These are phyloP conservation scores for Ligdia adustata DNA, from an alignment of 2,888 invertebrate species.

Conservation along the genomic window DNA sequence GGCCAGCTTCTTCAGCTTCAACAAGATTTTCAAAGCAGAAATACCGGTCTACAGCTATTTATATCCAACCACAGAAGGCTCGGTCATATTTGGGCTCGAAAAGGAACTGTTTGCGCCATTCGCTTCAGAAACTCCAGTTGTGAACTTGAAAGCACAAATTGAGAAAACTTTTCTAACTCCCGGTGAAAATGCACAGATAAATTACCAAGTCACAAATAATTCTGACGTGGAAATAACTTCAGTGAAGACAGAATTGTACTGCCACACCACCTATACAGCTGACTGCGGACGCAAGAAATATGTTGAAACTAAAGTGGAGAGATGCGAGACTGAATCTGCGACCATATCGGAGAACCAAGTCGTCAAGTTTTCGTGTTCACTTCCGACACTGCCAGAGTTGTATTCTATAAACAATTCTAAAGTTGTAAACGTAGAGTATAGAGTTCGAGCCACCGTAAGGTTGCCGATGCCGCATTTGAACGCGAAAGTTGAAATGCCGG, in stretches of 20 bases:
- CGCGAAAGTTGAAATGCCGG: constrained; percentile 18
- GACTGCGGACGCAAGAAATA: constrained; percentile 6
- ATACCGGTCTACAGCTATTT: constrained; percentile 31
- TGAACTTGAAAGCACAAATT: constrained; percentile 25
- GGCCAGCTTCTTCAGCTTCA: constrained; percentile 24
- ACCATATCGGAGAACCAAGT: background rate
- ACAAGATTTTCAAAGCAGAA: constrained; percentile 22
- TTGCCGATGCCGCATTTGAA: constrained; percentile 27
- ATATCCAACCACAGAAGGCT: constrained; percentile 10
- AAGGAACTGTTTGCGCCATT: constrained; percentile 29
- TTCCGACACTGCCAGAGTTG: constrained; percentile 20
- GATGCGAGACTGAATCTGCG: background rate
- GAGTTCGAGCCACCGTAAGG: constrained; percentile 16
- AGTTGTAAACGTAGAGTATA: constrained; percentile 23
- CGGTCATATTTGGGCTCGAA: constrained; percentile 27
- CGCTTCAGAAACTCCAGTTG: background rate
- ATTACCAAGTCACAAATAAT: constrained; percentile 21
- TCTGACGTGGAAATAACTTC: constrained; percentile 18
- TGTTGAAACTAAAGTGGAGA: constrained; percentile 2
- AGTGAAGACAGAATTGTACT: constrained; percentile 14
- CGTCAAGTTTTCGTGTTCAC: background rate
- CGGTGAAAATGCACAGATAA: constrained; percentile 23
- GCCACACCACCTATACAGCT: constrained; percentile 23
- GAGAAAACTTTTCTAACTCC: constrained; percentile 22
- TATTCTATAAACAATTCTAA: constrained; percentile 24